These are phyloP conservation scores for Festucalex cinctus DNA, from an alignment of 2,113 vertebrate genomes.

Conservation along the genomic window DNA sequence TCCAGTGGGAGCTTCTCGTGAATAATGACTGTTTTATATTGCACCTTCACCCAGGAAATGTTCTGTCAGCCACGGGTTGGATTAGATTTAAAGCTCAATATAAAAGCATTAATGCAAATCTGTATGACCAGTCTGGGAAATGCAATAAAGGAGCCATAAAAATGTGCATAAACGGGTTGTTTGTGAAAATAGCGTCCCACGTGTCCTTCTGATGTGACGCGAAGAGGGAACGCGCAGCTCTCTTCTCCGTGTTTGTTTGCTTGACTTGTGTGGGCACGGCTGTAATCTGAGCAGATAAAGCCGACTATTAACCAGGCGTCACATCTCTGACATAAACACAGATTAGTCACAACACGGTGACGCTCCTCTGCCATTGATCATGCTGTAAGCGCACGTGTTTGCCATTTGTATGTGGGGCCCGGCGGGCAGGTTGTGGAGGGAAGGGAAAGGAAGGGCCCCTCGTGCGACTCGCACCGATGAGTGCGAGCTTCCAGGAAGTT, in stretches of 20 bases:
- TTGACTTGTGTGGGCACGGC: conserved; percentile 4
- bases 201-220: conserved; percentile 30
- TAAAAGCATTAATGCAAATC: not conserved
- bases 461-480: conserved; percentile 24
- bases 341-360: conserved; percentile 43
- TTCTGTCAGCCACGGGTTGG: not conserved
- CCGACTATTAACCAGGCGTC: conserved; percentile 41
- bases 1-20: not conserved
- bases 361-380: conserved; percentile 36
- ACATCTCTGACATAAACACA: conserved; percentile 44
- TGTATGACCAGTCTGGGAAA: conserved; percentile 3
- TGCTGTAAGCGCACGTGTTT: conserved; percentile 58
- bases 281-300: conserved; percentile 49
- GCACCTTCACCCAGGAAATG: not conserved
- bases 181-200: conserved; percentile 12
- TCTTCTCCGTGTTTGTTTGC: conserved; percentile 32
- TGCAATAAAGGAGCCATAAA: conserved; percentile 12
- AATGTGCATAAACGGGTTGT: conserved; percentile 16
- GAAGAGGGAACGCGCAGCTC: conserved; percentile 4
- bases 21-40: not conserved
- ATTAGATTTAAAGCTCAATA: not conserved
- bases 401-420: conserved; percentile 39
- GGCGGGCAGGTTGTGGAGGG: not conserved
- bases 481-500: conserved; percentile 47
- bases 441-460: conserved; percentile 21